These are phyloP conservation scores for Trichopria drosophilae DNA, from an alignment of 2,888 invertebrate genomes.

Conservation along the genomic window DNA sequence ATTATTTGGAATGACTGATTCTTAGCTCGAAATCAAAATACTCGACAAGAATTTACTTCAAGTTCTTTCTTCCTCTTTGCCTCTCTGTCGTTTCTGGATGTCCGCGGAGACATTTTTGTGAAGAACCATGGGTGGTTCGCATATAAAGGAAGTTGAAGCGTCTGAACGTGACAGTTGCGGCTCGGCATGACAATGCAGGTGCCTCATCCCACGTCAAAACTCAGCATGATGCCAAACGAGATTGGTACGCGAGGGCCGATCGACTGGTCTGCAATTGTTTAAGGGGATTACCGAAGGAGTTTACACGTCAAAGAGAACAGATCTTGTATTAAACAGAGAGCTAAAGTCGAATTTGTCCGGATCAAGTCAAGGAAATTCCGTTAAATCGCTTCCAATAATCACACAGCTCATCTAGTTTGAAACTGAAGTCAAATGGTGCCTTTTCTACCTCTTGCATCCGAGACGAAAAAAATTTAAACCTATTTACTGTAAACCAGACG, in stretches of 20 bases:
- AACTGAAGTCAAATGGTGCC: no score
- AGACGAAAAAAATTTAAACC: no score
- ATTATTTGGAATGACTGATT: no score
- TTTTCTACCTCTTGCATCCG: no score
- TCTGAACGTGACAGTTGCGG: conserved; percentile 42
- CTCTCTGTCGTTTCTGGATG: background rate
- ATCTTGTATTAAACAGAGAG: conserved; percentile 37
- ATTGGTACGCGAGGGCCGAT: conserved; percentile 38
- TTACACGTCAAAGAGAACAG: conserved; percentile 44
- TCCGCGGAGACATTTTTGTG: conserved; percentile 21
- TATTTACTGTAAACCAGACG: no score
- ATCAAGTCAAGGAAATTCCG: conserved; percentile 41
- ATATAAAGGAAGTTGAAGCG: conserved; percentile 43
- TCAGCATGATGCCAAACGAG: conserved; percentile 55
- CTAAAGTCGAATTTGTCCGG: conserved; percentile 43
- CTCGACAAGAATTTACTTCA: no score
- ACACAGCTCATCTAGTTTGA: conserved; percentile 30
- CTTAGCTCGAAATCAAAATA: no score
- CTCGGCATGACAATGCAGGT: conserved; percentile 58
- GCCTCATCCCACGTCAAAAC: conserved; percentile 59
- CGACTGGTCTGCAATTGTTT: conserved; percentile 53
- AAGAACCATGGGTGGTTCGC: conserved; percentile 41
- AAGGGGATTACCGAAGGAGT: conserved; percentile 49
- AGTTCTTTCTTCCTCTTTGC: background rate
- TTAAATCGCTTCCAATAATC: conserved; percentile 38